phyloP scores from a whole-genome alignment of 2,797 vertebrate species.

The Pipistrellus nathusii region DNA sequence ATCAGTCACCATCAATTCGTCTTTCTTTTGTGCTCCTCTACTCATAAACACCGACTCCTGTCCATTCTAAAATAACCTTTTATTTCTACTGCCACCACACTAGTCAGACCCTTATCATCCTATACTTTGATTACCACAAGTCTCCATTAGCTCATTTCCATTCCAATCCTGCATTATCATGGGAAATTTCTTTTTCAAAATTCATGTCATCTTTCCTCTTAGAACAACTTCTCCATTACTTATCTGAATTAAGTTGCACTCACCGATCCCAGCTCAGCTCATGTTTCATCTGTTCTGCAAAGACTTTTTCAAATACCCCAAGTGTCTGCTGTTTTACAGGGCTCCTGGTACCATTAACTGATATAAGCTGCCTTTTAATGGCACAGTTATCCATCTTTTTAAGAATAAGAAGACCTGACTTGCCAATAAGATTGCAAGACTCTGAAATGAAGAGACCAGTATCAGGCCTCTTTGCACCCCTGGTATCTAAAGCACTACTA shows the following conservation, averaged over 20 bases:
- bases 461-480: neutral
- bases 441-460: neutral
- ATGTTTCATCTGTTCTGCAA: neutral
- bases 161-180: neutral
- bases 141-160: neutral
- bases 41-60: neutral
- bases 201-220: neutral
- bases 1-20: neutral
- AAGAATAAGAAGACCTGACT: neutral
- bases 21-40: neutral
- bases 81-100: neutral
- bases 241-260: neutral
- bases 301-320: neutral
- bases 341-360: neutral
- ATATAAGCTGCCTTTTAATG: neutral
- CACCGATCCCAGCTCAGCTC: neutral
- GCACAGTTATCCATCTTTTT: slow-evolving; percentile 8
- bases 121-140: neutral
- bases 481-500: neutral
- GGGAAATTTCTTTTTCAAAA: neutral
- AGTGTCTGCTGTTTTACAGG: neutral
- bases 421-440: neutral
- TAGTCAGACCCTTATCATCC: neutral
- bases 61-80: neutral
- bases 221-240: neutral